Evolutionary conservation across 2,888 invertebrate species (phyloP), one percentile per base, ranked within the genome.

Genomic region (Congeria kusceri): DNA sequence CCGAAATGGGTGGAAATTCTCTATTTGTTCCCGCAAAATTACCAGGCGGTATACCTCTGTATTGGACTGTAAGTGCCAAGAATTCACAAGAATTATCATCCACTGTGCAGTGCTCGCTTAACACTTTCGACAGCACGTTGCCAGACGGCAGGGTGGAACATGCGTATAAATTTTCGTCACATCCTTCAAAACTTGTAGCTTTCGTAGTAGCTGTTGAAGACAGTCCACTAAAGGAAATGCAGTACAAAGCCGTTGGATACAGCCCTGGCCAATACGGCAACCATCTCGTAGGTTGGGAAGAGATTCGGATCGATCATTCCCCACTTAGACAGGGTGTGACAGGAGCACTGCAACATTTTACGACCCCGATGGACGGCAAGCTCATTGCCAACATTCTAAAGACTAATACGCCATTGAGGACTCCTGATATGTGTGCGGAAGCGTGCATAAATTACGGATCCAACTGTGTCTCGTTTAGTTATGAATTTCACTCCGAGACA

Each of bases 101-200:
- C 18, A 56, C 47, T 11, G 67, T 80, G 1, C 59, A 77, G 29
- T 89, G 90, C 59, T 68, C 49, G 13, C 69, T 90, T 0, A 39
- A 72, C 9, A 90, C 89, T 1, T 89, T 70, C 66, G 90, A 90
- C 61, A 84, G 73, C 29, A 87, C 88, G 1, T 59, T 85, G 27
- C 89, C 90, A 1, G 86, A 80, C 61, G 90, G 89, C 7, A 65
- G 88, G 25, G 82, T 90, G 9, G 87, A 86, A 29, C 72, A 80
- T 25, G 78, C 80, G 1, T 84, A 86, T 61, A 47, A 65, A 18
- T 84, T 70, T 46, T 84, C 87, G 15, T 87, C 88, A 69, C 87
- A 87, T 73, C 83, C 88, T 1, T 53, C 63, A 15, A 82, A 62
- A 25, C 57, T 89, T 0, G 64, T 70, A 39, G 86, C 82, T 1